A percentile compares a stretch with the other conserved stretches of the same genome.
Evolutionary conservation across 2,797 vertebrate species (phyloP).

Genomic region (Poeciliopsis presidionis): DNA sequence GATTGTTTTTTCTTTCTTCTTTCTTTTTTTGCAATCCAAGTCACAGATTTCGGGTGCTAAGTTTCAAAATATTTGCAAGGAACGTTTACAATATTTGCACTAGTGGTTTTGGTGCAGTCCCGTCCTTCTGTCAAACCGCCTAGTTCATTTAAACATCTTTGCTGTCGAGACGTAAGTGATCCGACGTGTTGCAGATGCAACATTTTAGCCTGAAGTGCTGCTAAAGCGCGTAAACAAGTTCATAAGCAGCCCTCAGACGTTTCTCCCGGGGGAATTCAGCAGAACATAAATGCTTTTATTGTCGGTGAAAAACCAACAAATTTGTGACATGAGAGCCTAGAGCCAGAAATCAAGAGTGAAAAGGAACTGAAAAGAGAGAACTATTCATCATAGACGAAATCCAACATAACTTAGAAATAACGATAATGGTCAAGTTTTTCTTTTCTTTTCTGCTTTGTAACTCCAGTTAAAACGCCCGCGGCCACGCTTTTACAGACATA

Average conservation of each 20-base stretch:
- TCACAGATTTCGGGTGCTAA: too few relatives aligned
- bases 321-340: not conserved
- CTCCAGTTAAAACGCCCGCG: not conserved
- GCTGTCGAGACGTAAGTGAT: conserved; percentile 52
- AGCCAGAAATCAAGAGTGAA: not conserved
- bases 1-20: not conserved
- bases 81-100: too few relatives aligned
- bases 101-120: not conserved
- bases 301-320: not conserved
- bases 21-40: too few relatives aligned
- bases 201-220: conserved; percentile 22
- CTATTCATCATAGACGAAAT: not conserved
- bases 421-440: not conserved
- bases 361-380: not conserved
- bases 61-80: too few relatives aligned
- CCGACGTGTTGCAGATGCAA: conserved; percentile 55
- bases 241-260: conserved; percentile 7
- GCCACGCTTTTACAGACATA: not conserved
- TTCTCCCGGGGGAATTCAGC: conserved; percentile 24
- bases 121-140: conserved; percentile 11
- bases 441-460: not conserved
- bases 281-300: not conserved
- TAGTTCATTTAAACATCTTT: conserved; percentile 47
- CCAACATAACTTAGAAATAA: not conserved
- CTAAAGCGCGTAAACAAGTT: conserved; percentile 20